Evolutionary conservation across 2,888 invertebrate species (phyloP).

Genomic region (Blastobasis adustella): DNA sequence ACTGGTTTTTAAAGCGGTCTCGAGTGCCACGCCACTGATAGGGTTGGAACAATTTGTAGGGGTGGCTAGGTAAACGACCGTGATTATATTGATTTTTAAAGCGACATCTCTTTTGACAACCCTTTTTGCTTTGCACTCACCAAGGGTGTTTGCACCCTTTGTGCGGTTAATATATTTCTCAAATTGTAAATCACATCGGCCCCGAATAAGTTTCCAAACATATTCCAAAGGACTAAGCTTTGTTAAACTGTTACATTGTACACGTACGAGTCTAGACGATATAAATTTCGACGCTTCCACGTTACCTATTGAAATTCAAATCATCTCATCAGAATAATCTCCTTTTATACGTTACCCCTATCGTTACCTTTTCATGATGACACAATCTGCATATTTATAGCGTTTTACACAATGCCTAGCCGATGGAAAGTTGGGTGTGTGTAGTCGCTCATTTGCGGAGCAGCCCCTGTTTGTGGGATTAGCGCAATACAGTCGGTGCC

Average conservation of each 20-base stretch:
- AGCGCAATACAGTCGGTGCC: slow-evolving; percentile 51
- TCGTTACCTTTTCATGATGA: slow-evolving; percentile 7
- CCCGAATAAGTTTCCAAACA: too few relatives aligned
- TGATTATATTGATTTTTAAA: slow-evolving; percentile 68
- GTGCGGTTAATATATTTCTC: neutral
- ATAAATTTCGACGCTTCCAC: slow-evolving; percentile 13
- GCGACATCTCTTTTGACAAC: slow-evolving; percentile 41
- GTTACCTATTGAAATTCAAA: slow-evolving; percentile 41
- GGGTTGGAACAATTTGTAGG: slow-evolving; percentile 64
- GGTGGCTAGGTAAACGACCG: slow-evolving; percentile 62
- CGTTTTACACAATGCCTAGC: slow-evolving; percentile 23
- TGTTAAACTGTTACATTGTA: slow-evolving; percentile 2
- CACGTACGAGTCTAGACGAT: neutral
- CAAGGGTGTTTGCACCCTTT: neutral
- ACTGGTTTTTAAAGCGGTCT: slow-evolving; percentile 57
- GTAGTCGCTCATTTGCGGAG: slow-evolving; percentile 17
- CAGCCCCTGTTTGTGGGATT: slow-evolving; percentile 52
- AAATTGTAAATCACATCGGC: too few relatives aligned
- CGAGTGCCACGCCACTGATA: slow-evolving; percentile 42
- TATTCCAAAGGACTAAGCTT: neutral
- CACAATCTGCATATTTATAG: slow-evolving; percentile 47
- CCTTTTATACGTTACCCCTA: slow-evolving; percentile 33
- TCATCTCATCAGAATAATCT: slow-evolving; percentile 31
- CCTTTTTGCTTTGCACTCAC: slow-evolving; percentile 24
- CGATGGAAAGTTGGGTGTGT: slow-evolving; percentile 21